Evolutionary conservation across 2,888 invertebrate species (phyloP), one percentile per base, ranked within the genome.

Genomic region (Axea sp.): DNA sequence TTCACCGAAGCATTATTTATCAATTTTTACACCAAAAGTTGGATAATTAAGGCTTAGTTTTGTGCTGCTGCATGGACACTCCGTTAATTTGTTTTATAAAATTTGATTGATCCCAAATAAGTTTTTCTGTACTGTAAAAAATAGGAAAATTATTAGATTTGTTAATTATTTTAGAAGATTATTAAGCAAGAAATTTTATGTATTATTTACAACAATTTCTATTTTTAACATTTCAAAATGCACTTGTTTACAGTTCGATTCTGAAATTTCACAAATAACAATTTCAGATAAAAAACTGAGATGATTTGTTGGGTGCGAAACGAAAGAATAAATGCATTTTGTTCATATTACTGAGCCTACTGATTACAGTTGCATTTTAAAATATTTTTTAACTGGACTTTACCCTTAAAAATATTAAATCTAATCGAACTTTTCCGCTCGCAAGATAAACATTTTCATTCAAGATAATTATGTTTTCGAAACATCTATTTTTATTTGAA

Each of bases 361-460:
- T 51, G 39, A 62, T 55, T 49, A 55, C 19, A 71, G 2, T 12
- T 24, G 39, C 22, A 35, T n/a, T n/a, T n/a, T n/a, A n/a, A 17
- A 43, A 49, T 51, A 69, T 26, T 62, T 64, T 64, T 49, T 45
- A 37, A 22, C 24, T 35, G 59, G n/a, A 55, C 55, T 71, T 62
- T 71, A 62, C 12, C 39, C 51, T 22, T 15, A 45, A 60, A 37
- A 51, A 28, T 22, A 17, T 30, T 59, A 5, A 47, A 43, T 51
- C 51, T 43, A 59, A 59, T 68, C 51, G 12, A 28, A 59, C 43
- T 47, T 51, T 55, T 28, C 9, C 24, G n/a, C 26, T 24, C 17
- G 22, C 4, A 7, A 30, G 49, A 59, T 49, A 59, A 59, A 51
- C 26, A 28, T 30, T 47, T 47, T 45, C 39, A 30, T 39, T 24